phyloP scores from a whole-genome alignment of 2,888 invertebrate species.

The Hartigia nigra region DNA sequence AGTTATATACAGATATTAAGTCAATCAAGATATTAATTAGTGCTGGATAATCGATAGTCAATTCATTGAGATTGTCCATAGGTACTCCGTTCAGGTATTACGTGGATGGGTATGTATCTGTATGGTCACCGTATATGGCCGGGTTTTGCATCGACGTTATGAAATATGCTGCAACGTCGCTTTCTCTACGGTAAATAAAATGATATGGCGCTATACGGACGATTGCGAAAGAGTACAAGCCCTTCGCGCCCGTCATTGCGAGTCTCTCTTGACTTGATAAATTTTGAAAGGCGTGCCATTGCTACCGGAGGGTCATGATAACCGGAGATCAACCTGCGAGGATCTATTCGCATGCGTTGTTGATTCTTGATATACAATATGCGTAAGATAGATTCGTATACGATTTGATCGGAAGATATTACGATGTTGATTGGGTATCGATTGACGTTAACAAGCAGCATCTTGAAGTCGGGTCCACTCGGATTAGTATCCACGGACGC shows the following conservation, averaged over 20 bases:
- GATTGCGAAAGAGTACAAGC: not conserved
- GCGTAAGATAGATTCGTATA: not conserved
- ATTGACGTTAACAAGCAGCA: not conserved
- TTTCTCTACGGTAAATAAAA: slow-evolving; percentile 36
- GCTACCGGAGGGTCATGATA: not conserved
- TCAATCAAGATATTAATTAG: not conserved
- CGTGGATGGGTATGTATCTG: not conserved
- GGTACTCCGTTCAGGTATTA: not conserved
- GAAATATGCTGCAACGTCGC: slow-evolving; percentile 19
- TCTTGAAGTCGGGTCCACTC: not conserved
- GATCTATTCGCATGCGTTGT: too few species aligned
- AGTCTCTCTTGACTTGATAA: not conserved
- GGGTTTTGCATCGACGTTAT: not conserved
- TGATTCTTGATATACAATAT: too few species aligned
- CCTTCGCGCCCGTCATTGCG: not conserved
- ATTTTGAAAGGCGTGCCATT: not conserved
- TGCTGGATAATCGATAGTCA: not conserved
- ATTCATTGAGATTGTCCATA: not conserved
- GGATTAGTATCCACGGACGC: not conserved
- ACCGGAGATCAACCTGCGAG: not conserved
- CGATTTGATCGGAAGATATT: too few species aligned
- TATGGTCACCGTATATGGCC: not conserved
- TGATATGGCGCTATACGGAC: slow-evolving; percentile 2
- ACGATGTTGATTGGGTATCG: not conserved
- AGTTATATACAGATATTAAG: not conserved